Evolutionary conservation across 2,888 invertebrate species (phyloP).

Genomic region (Ischnura elegans): DNA sequence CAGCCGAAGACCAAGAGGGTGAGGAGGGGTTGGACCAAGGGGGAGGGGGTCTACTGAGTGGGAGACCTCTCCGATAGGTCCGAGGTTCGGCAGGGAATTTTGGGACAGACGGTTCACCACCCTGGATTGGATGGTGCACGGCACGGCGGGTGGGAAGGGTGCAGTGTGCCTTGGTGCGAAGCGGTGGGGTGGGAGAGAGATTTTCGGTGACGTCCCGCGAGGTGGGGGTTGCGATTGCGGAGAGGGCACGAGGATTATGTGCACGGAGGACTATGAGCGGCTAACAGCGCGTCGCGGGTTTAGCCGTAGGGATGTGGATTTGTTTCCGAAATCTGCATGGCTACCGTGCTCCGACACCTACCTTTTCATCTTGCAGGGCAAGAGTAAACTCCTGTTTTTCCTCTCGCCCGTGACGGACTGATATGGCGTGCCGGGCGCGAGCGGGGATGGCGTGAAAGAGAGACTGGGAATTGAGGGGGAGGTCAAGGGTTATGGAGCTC

Average conservation of each 20-base stretch:
- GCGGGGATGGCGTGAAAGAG: not conserved
- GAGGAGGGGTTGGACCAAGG: not conserved
- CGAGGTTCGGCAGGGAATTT: not conserved
- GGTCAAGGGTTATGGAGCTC: not conserved
- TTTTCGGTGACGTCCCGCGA: not conserved
- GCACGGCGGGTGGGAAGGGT: not conserved
- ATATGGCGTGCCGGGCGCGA: not conserved
- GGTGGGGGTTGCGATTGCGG: not conserved
- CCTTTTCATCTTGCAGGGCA: constrained; percentile 28
- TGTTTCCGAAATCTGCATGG: constrained; percentile 56
- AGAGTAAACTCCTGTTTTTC: constrained; percentile 14
- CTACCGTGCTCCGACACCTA: constrained; percentile 15
- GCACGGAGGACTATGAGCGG: constrained; percentile 59
- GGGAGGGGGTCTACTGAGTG: not conserved
- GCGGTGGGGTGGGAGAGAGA: not conserved
- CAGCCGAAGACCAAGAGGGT: not conserved
- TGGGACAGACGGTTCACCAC: not conserved
- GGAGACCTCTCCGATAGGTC: constrained; percentile 5
- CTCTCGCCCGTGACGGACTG: not conserved
- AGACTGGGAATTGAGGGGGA: not conserved
- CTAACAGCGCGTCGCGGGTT: constrained; percentile 47
- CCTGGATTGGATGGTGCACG: constrained; percentile 22
- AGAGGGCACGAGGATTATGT: not conserved
- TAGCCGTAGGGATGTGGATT: constrained; percentile 48
- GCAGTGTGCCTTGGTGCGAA: not conserved